phyloP scores from a whole-genome alignment of 2,113 vertebrate species.

The Otis tarda region DNA sequence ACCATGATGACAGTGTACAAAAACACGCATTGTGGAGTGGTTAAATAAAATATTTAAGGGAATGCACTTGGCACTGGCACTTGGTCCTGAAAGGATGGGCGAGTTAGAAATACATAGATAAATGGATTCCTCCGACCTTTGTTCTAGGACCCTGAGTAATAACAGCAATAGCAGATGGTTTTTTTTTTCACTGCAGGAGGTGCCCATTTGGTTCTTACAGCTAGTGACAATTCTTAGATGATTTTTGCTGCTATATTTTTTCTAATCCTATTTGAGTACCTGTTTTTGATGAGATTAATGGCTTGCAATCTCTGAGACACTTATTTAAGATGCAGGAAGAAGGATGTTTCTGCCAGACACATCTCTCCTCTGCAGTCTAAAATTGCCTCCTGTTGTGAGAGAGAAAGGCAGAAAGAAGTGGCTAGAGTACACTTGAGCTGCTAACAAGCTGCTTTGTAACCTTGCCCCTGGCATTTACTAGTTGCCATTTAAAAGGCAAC shows the following conservation, averaged over 20 bases:
- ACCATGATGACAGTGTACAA: not conserved
- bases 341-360: slow-evolving; percentile 33
- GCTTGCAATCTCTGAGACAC: not conserved
- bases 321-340: slow-evolving; percentile 54
- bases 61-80: not conserved
- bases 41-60: not conserved
- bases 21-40: not conserved
- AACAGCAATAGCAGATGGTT: not conserved
- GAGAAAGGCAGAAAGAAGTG: not conserved
- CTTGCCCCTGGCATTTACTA: slow-evolving; percentile 33
- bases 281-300: slow-evolving; percentile 47
- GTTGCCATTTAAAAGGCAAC: slow-evolving; percentile 4
- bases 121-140: not conserved
- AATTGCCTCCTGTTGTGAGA: slow-evolving; percentile 52
- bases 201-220: slow-evolving; percentile 4
- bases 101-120: not conserved
- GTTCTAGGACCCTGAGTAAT: not conserved
- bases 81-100: not conserved
- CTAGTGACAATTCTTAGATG: not conserved
- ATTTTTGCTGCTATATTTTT: slow-evolving; percentile 9
- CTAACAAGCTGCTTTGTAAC: slow-evolving; percentile 35
- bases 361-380: slow-evolving; percentile 42
- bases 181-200: slow-evolving; percentile 13
- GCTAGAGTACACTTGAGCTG: slow-evolving; percentile 19
- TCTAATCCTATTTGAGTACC: slow-evolving; percentile 42